These are phyloP conservation scores for Dynastes grantii DNA, from an alignment of 2,888 invertebrate species.

Conservation along the genomic window DNA sequence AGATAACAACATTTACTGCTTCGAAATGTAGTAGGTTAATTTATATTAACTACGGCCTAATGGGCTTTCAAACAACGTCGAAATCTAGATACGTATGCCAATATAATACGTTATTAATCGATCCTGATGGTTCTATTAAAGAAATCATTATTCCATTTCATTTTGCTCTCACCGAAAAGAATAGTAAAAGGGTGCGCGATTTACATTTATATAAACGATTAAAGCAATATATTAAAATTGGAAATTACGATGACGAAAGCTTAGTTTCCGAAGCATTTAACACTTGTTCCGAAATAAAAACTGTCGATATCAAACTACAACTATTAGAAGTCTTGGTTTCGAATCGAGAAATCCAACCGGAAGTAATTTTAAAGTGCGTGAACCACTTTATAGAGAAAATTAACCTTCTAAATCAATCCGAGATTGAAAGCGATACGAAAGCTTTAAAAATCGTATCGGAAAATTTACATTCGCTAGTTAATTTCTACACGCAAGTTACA, in stretches of 20 bases:
- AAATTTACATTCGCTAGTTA: constrained; percentile 63
- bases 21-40: constrained; percentile 87
- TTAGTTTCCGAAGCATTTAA: constrained; percentile 73
- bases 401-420: constrained; percentile 62
- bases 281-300: constrained; percentile 79
- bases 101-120: constrained; percentile 85
- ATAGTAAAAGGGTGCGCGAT: constrained; percentile 90
- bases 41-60: constrained; percentile 86
- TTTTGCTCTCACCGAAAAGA: constrained; percentile 89
- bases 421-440: constrained; percentile 59
- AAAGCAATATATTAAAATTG: constrained; percentile 78
- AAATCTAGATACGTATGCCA: constrained; percentile 75
- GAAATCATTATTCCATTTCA: constrained; percentile 93
- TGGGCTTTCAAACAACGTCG: constrained; percentile 79
- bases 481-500: constrained; percentile 63
- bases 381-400: constrained; percentile 68
- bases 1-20: constrained; percentile 93
- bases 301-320: constrained; percentile 81
- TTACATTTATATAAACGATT: constrained; percentile 88
- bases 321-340: constrained; percentile 80
- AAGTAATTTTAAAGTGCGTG: constrained; percentile 74
- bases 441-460: constrained; percentile 62
- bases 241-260: constrained; percentile 71
- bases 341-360: constrained; percentile 77
- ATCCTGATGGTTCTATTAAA: constrained; percentile 87